A percentile compares a stretch with the other conserved stretches of the same genome.
These are phyloP conservation scores for Drosophila triauraria DNA, from an alignment of 1,140 invertebrate genomes.

Conservation along the genomic window DNA sequence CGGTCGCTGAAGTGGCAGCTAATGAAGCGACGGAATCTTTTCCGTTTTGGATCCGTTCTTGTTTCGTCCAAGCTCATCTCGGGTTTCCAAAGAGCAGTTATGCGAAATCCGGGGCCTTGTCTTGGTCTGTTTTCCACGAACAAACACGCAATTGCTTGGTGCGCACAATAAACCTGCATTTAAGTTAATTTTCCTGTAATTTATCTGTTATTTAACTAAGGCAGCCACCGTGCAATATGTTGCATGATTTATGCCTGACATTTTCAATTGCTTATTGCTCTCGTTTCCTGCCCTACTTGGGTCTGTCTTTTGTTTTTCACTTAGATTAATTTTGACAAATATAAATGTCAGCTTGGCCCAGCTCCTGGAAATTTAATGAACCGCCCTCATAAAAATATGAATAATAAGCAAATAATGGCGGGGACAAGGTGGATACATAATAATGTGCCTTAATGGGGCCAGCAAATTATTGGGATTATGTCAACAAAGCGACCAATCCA, in stretches of 20 bases:
- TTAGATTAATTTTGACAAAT: conserved; percentile 78
- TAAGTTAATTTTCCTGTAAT: conserved; percentile 73
- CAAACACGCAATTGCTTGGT: conserved; percentile 32
- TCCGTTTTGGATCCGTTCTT: conserved; percentile 7
- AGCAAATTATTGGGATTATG: conserved; percentile 51
- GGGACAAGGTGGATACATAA: conserved; percentile 30
- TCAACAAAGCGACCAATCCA: conserved; percentile 41
- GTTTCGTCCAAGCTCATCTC: conserved; percentile 34
- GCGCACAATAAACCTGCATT: conserved; percentile 52
- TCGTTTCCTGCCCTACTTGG: conserved; percentile 50
- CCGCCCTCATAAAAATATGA: conserved; percentile 37
- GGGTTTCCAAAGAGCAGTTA: conserved; percentile 30
- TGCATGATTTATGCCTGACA: conserved; percentile 74
- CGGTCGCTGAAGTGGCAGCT: conserved; percentile 23
- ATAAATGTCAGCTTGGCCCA: conserved; percentile 51
- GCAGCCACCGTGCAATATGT: conserved; percentile 58
- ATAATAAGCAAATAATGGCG: conserved; percentile 49
- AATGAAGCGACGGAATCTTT: conserved; percentile 57
- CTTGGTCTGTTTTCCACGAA: conserved; percentile 38
- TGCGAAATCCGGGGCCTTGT: conserved; percentile 33
- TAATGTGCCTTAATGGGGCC: conserved; percentile 34
- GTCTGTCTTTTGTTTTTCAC: conserved; percentile 59
- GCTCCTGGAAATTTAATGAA: conserved; percentile 40
- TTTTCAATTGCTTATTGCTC: conserved; percentile 53
- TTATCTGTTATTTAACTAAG: conserved; percentile 75